Base-by-base conservation (phyloP, 2,113 vertebrate species). In the Erythrolamprus reginae region DNA sequence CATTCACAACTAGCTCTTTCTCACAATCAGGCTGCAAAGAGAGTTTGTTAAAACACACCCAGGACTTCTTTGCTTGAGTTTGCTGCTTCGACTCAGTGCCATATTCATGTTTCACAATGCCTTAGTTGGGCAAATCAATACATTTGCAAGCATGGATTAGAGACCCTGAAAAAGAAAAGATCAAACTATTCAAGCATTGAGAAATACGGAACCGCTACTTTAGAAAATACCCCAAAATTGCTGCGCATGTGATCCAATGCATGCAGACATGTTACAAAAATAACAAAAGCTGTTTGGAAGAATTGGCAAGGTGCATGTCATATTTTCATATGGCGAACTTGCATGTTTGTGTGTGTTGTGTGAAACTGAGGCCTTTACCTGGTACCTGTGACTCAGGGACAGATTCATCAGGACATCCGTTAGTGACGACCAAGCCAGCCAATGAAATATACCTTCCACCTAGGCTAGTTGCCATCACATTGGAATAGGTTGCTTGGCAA, bases 401-500 rank as follows among this genome's bases (percentile, higher is more conserved):
- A 90, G 42, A 9, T 1, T 82, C 55, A 84, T 15, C 21, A 61
- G n/a, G 65, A 42, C 42, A 56, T 47, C 42, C 48, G 13, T 33
- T 47, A 47, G 13, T 56, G 42, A 33, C 28, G 38, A 87, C 12
- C 33, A 87, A 56, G 28, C 28, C 58, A 77, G 17, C 26, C 42
- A 17, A 38, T 28, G n/a, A 15, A n/a, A 86, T 82, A 58, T 13
- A 42, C 23, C 28, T 45, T 86, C 88, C n/a, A 28, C 61, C 21
- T n/a, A 42, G 52, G 28, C 24, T 61, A n/a, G 83, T 82, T 89
- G 23, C 45, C 61, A 86, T 42, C 51, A 38, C 58, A 55, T 9
- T 55, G 12, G 1, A 51, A 56, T 2, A 33, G n/a, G 88, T 89
- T 82, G 65, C 91, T 83, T 56, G 89, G 91, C 91, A 92, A 92